Evolutionary conservation across 1,140 invertebrate species (phyloP).

Genomic region (Bombyx mandarina): DNA sequence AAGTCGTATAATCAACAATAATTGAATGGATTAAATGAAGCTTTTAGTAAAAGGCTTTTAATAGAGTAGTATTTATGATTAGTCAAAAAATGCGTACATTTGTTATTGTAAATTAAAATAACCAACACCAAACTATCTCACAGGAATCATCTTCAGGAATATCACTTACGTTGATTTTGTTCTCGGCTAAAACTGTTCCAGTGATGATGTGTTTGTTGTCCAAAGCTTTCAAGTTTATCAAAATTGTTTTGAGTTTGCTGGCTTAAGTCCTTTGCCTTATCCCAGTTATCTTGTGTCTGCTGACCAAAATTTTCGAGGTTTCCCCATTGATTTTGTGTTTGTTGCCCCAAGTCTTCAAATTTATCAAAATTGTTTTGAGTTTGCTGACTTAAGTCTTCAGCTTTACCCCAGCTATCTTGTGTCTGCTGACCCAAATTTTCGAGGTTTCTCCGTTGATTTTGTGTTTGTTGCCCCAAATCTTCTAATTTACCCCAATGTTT

Average conservation of each 20-base stretch:
- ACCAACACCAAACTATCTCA: no score
- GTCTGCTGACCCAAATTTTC: conserved; percentile 10
- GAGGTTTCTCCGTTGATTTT: conserved; percentile 23
- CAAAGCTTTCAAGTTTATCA: neutral
- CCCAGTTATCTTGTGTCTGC: conserved; percentile 12
- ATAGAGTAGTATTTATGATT: no score
- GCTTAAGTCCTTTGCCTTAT: conserved; percentile 12
- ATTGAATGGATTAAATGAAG: no score
- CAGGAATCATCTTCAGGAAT: conserved; percentile 1
- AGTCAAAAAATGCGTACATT: no score
- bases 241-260: conserved; percentile 20
- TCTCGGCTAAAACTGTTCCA: conserved; percentile 10
- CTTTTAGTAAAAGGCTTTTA: no score
- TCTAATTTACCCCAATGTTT: conserved; percentile 11
- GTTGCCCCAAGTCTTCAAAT: neutral
- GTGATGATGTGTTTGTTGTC: conserved; percentile 17
- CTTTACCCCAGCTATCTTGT: conserved; percentile 12
- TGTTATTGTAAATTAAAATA: no score
- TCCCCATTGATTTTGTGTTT: conserved; percentile 3
- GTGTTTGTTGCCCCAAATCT: conserved; percentile 27
- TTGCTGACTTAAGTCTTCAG: conserved; percentile 20
- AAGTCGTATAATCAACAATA: no score
- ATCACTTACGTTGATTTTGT: conserved; percentile 4
- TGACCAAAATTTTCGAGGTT: conserved; percentile 2
- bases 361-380: conserved; percentile 10